Percentiles rank a stretch among this genome's conserved stretches.
phyloP scores from a whole-genome alignment of 2,113 vertebrate species.

The Eonycteris spelaea region DNA sequence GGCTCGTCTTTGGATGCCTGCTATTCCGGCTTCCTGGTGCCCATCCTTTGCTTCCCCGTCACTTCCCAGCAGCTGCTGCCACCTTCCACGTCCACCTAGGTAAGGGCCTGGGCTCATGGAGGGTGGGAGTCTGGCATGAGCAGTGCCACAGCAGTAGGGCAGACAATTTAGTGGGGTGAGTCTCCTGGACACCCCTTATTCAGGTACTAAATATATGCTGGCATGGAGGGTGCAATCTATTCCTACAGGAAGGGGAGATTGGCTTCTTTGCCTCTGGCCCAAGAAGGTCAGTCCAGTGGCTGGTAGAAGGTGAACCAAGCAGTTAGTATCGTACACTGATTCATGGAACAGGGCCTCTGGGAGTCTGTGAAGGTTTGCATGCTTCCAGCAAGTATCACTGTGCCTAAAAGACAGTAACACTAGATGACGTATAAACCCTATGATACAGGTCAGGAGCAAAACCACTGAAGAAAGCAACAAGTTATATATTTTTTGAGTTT shows the following conservation, averaged over 20 bases:
- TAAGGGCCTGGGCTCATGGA: not conserved
- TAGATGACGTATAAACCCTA: not conserved
- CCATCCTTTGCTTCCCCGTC: not conserved
- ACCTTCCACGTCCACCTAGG: not conserved
- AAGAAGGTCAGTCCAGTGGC: not conserved
- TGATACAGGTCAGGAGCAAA: not conserved
- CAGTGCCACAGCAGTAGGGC: not conserved
- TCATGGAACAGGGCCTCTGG: not conserved
- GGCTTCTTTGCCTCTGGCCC: not conserved
- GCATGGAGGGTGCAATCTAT: not conserved
- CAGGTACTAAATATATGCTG: not conserved
- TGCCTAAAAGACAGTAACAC: not conserved
- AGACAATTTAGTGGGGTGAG: not conserved
- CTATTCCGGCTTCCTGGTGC: not conserved
- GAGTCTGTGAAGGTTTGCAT: not conserved
- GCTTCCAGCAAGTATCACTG: not conserved
- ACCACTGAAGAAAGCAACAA: not conserved
- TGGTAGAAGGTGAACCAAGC: not conserved
- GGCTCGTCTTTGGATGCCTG: not conserved
- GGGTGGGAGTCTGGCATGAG: not conserved
- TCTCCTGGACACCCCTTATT: not conserved
- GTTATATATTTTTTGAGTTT: not conserved
- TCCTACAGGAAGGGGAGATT: not conserved
- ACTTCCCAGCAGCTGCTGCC: not conserved
- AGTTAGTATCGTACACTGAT: not conserved